Conservation (phyloP, 2,888 invertebrate species). For the Zelleria hepariella region DNA sequence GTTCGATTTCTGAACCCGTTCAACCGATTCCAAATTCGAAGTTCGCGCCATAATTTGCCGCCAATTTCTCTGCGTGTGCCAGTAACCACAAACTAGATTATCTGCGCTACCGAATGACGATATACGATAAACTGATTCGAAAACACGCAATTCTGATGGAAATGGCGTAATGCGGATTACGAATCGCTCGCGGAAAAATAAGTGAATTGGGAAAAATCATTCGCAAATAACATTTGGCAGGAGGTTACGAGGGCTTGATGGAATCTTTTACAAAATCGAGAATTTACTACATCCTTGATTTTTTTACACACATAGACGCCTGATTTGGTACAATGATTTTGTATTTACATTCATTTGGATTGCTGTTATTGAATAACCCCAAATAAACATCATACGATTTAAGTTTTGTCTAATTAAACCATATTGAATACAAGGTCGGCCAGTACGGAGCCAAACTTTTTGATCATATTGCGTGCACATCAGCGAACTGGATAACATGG, state of each 20-base stretch:
- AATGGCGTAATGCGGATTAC: neutral
- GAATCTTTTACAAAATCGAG: neutral
- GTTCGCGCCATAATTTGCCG: conserved; percentile 25
- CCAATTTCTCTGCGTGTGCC: conserved; percentile 27
- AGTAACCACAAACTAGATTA: conserved; percentile 39
- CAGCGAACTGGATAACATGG: no score
- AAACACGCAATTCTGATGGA: conserved; percentile 20
- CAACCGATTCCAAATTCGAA: conserved; percentile 11
- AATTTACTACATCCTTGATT: no score
- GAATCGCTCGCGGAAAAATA: neutral
- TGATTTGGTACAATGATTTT: no score
- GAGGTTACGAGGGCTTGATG: neutral
- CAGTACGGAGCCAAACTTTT: no score
- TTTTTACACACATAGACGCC: no score
- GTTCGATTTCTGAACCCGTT: conserved; percentile 12
- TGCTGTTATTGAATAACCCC: no score
- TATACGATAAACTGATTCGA: conserved; percentile 20
- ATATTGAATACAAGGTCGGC: no score
- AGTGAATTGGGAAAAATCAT: neutral
- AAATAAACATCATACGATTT: no score
- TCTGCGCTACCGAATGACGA: conserved; percentile 22
- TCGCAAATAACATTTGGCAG: neutral
- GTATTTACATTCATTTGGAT: no score
- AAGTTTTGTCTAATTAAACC: no score
- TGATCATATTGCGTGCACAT: no score